Conservation (phyloP, 2,797 vertebrate species). For the Spinibarbus caldwelli region DNA sequence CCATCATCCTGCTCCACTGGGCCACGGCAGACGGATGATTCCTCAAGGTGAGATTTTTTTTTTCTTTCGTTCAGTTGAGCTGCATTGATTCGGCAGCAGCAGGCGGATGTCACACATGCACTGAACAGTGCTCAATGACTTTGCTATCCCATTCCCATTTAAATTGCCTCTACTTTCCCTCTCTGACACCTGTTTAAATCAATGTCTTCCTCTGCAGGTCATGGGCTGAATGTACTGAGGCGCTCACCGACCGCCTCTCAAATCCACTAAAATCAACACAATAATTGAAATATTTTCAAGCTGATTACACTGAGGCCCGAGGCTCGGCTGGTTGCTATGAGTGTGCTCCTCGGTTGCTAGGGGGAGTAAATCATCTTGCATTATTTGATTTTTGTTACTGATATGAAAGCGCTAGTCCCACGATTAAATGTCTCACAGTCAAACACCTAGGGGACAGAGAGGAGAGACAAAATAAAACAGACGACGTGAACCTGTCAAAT, state of each 20-base stretch:
- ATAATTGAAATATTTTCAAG: constrained; percentile 99
- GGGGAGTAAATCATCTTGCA: constrained; percentile 99
- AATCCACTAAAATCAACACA: constrained; percentile 99
- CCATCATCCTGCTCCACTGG: constrained; percentile 81
- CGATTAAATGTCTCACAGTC: constrained; percentile 99
- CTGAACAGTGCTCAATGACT: constrained; percentile 88
- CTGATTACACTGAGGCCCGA: constrained; percentile 99
- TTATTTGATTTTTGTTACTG: constrained; percentile 99
- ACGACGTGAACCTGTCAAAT: constrained; percentile 98
- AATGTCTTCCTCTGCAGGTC: constrained; percentile 99
- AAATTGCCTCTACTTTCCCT: constrained; percentile 99
- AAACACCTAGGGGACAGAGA: constrained; percentile 98
- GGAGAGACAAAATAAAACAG: constrained; percentile 92
- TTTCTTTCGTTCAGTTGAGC: constrained; percentile 86
- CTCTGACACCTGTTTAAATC: constrained; percentile 99
- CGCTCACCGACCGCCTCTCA: constrained; percentile 97
- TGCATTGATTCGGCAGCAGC: constrained; percentile 94
- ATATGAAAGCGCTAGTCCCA: constrained; percentile 99
- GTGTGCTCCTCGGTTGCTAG: constrained; percentile 99
- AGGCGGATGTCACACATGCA: constrained; percentile 96
- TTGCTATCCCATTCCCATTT: constrained; percentile 97
- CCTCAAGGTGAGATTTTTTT: constrained; percentile 90
- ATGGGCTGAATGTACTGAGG: constrained; percentile 96
- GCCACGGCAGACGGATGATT: constrained; percentile 90
- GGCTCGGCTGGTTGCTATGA: constrained; percentile 99